Base-by-base conservation (phyloP, 2,113 vertebrate genomes). In the Beaufortia kweichowensis region DNA sequence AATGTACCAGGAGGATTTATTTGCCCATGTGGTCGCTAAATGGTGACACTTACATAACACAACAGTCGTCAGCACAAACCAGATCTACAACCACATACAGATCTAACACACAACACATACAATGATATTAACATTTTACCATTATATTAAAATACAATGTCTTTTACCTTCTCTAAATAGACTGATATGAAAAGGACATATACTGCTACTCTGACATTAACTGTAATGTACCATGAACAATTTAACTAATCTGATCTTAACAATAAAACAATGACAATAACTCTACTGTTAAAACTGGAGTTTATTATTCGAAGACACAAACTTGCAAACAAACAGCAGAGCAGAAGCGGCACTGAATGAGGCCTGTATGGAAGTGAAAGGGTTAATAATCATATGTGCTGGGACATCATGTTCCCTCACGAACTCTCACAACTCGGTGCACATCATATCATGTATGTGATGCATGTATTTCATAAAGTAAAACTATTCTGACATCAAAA, bases 371-470 rank as follows among this genome's bases (percentile, higher is more conserved):
- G 80, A 5, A 57, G 17, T 43, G 59, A 67, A 35, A 0, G 53
- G 29, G 53, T 79, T 79, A 80, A 83, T 35, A 39, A 23, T 14
- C 8, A 60, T 63, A 60, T 39, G 76, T 67, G 68, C 66, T 77
- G 82, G 89, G 83, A 91, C 88, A 90, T 76, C 0, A 65, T 90
- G 87, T 90, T 84, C 88, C 85, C 73, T 85, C 29, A 43, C 46
- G 77, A 64, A 72, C 33, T 53, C 15, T 48, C 35, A 9, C 35
- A 21, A 15, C 21, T 33, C 4, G 4, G 3, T 31, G n/a, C 33
- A n/a, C 21, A 53, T 9, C 1, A 53, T 4, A 15, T 21, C 14
- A 7, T n/a, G 6, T 8, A 53, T 53, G 21, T 21, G 9, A 61
- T 61, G 59, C 59, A 61, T 33, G 28, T 1, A 4, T 12, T 6